Evolutionary conservation across 1,140 invertebrate genomes (phyloP).

Genomic region (Anadara kagoshimensis): DNA sequence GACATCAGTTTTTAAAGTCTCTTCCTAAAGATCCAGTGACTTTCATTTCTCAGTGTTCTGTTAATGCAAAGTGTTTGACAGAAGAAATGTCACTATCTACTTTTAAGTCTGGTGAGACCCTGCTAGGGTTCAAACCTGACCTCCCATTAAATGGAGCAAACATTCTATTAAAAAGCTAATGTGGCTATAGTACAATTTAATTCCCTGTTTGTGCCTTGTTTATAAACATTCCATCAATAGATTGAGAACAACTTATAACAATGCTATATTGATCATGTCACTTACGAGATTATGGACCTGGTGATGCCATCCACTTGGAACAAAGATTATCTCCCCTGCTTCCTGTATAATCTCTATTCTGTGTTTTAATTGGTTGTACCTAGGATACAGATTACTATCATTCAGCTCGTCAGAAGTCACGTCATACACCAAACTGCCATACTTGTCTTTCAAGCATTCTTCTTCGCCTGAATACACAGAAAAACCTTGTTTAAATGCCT

Average conservation of each 20-base stretch:
- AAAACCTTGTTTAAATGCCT: too few species aligned
- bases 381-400: slow-evolving; percentile 68
- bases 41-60: too few species aligned
- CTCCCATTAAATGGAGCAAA: too few species aligned
- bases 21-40: too few species aligned
- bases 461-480: slow-evolving; percentile 86
- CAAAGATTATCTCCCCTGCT: slow-evolving; percentile 93
- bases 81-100: too few species aligned
- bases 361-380: slow-evolving; percentile 57
- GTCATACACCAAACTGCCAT: slow-evolving; percentile 83
- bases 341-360: slow-evolving; percentile 88
- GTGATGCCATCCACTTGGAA: slow-evolving; percentile 97
- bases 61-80: too few species aligned
- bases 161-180: too few species aligned
- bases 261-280: not conserved
- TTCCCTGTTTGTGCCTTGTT: too few species aligned
- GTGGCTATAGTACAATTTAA: too few species aligned
- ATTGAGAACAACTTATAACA: not conserved
- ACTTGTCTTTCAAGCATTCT: slow-evolving; percentile 80
- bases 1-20: too few species aligned
- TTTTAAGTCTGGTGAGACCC: too few species aligned
- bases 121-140: too few species aligned
- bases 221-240: not conserved
- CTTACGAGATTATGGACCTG: slow-evolving; percentile 93
- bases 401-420: slow-evolving; percentile 75